These are phyloP conservation scores for Anas platyrhynchos DNA, from an alignment of 2,113 vertebrate genomes.

Conservation along the genomic window DNA sequence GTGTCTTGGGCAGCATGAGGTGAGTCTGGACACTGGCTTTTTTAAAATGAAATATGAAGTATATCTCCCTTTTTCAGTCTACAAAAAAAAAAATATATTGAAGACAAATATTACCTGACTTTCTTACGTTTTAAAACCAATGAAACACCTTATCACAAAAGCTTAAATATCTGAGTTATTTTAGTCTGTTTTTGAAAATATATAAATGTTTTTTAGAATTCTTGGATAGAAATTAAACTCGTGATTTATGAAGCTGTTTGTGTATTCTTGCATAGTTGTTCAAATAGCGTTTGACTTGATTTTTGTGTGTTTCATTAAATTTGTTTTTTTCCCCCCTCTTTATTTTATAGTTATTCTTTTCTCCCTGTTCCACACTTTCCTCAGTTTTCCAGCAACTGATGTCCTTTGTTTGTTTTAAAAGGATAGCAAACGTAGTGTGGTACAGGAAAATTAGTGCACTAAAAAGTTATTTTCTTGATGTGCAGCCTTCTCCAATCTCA, in stretches of 20 bases:
- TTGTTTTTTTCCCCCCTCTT: neutral
- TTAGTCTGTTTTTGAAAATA: neutral
- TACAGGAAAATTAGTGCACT: neutral
- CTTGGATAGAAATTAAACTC: neutral
- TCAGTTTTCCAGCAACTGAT: neutral
- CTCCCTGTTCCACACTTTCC: neutral
- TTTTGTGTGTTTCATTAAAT: neutral
- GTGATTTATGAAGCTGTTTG: neutral
- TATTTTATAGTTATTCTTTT: neutral
- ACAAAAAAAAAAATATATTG: neutral
- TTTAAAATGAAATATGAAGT: neutral
- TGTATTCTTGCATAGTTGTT: neutral
- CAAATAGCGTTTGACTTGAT: neutral
- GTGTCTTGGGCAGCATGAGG: slow-evolving; percentile 83
- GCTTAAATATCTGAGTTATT: neutral
- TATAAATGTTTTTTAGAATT: neutral
- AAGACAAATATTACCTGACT: neutral
- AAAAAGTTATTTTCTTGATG: neutral
- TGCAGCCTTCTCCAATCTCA: neutral
- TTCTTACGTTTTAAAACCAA: neutral
- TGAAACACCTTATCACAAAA: neutral
- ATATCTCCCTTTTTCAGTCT: neutral
- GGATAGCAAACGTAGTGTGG: neutral
- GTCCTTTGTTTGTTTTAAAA: neutral
- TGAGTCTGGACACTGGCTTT: slow-evolving; percentile 52